These are phyloP conservation scores for Liopterus haemorrhoidalis DNA, from an alignment of 2,888 invertebrate species.

Conservation along the genomic window DNA sequence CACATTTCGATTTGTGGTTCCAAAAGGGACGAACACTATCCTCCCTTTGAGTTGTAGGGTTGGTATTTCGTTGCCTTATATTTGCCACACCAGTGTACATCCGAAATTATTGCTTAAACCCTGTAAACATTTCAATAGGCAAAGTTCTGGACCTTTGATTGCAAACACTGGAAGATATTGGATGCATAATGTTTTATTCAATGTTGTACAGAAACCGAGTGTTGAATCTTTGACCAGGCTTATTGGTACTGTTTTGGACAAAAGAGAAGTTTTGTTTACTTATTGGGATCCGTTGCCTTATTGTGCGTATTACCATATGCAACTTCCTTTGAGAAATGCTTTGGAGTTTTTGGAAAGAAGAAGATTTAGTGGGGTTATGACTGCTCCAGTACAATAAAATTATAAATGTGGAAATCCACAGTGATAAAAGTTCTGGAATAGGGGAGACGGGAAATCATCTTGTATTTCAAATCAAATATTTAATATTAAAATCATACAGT, in stretches of 20 bases:
- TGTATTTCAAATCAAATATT: too few species aligned
- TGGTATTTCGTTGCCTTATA: conserved; percentile 73
- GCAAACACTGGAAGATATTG: conserved; percentile 51
- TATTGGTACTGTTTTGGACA: conserved; percentile 65
- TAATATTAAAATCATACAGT: too few species aligned
- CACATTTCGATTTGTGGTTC: conserved; percentile 68
- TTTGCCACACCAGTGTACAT: conserved; percentile 68
- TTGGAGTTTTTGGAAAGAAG: conserved; percentile 51
- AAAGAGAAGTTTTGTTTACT: conserved; percentile 72
- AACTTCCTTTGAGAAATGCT: conserved; percentile 60
- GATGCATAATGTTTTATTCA: conserved; percentile 55
- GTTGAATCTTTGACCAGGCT: conserved; percentile 53
- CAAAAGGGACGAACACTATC: conserved; percentile 54
- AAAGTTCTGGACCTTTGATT: conserved; percentile 51
- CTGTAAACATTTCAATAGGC: conserved; percentile 55
- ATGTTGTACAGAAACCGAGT: conserved; percentile 46
- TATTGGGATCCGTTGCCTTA: conserved; percentile 84
- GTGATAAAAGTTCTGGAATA: too few species aligned
- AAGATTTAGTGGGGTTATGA: conserved; percentile 42
- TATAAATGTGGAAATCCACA: too few species aligned
- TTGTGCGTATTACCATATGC: conserved; percentile 78
- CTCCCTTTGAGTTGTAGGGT: conserved; percentile 65
- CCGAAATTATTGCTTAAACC: conserved; percentile 59
- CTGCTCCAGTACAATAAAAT: conserved; percentile 42
- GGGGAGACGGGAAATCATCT: too few species aligned